Base-by-base conservation (phyloP, 2,797 vertebrate species). In the Microchirus variegatus region DNA sequence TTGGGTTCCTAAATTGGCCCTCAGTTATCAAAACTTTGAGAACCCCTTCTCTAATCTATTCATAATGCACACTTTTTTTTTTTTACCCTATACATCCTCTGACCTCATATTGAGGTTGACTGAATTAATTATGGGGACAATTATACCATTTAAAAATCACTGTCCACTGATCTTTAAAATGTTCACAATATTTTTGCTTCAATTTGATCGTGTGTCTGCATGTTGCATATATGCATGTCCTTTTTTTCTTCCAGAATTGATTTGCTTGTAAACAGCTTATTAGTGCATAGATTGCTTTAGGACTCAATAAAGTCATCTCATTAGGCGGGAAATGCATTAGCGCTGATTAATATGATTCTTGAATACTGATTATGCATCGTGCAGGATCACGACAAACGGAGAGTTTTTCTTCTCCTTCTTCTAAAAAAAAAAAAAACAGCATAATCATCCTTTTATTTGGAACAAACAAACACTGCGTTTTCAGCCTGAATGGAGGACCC, bases 221-320 rank as follows among this genome's bases (percentile, higher is more conserved):
- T 68, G 75, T 80, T 82, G 77, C 78, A 66, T 81, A 66, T 81
- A 86, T 83, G 76, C 80, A 75, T 81, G 80, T 81, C 71, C 77
- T 76, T 83, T 76, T 83, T 77, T 83, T 75, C 67, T 70, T 74
- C 59, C 54, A 43, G 86, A 87, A 87, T 87, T 89, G 84, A 87
- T 89, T 86, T 88, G 77, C 84, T 88, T 85, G 83, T 86, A 87
- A 87, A 87, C 86, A 86, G 77, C 84, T 88, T 87, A 89, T 89
- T 89, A 87, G 83, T 69, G 78, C 68, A 75, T 70, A 85, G 75
- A 89, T 88, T 84, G 87, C 88, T 87, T 82, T 75, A 88, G 83
- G 78, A 85, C 79, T 87, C 73, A 59, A 90, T 86, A 86, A 87
- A 84, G 77, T 74, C 73, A 75, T 88, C 82, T 87, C 82, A 86